phyloP scores from a whole-genome alignment of 2,888 invertebrate genomes.

The Chrysodeixis includens region DNA sequence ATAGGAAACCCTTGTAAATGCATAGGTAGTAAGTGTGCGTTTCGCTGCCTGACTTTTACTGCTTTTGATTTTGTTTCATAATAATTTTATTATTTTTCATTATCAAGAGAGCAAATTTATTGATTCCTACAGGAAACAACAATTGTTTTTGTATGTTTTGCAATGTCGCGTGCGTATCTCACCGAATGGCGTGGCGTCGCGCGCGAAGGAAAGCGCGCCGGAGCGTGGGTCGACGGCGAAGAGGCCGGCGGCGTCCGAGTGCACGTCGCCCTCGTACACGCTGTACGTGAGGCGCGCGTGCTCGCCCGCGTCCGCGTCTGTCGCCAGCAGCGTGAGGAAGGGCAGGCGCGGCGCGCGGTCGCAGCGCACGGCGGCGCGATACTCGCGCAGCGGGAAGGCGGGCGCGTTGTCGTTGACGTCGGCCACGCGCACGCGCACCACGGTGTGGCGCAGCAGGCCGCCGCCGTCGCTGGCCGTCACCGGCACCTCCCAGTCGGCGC shows the following conservation, averaged over 20 bases:
- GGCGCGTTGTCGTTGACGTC: slow-evolving; percentile 97
- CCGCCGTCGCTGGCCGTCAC: slow-evolving; percentile 95
- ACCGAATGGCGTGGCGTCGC: slow-evolving; percentile 89
- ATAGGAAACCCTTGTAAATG: too few relatives aligned
- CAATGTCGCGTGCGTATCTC: too few relatives aligned
- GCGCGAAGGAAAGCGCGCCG: slow-evolving; percentile 92
- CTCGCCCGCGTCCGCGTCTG: slow-evolving; percentile 94
- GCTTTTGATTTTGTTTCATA: too few relatives aligned
- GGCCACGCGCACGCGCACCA: slow-evolving; percentile 93
- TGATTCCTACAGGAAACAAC: too few relatives aligned
- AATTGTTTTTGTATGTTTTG: too few relatives aligned
- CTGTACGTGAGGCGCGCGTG: slow-evolving; percentile 93
- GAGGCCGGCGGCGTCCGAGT: slow-evolving; percentile 89
- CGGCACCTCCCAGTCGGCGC: slow-evolving; percentile 90
- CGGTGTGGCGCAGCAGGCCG: slow-evolving; percentile 93
- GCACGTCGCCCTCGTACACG: slow-evolving; percentile 91
- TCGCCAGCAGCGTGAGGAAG: slow-evolving; percentile 87
- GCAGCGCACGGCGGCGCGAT: slow-evolving; percentile 92
- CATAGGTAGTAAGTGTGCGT: too few relatives aligned
- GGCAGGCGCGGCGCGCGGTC: slow-evolving; percentile 74
- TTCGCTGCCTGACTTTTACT: too few relatives aligned
- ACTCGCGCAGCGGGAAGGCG: slow-evolving; percentile 92
- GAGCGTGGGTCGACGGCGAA: slow-evolving; percentile 93
- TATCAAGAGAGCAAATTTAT: too few relatives aligned
- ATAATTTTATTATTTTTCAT: too few relatives aligned